Conservation (phyloP, 2,888 invertebrate species). For the Pachydiplax longipennis region DNA sequence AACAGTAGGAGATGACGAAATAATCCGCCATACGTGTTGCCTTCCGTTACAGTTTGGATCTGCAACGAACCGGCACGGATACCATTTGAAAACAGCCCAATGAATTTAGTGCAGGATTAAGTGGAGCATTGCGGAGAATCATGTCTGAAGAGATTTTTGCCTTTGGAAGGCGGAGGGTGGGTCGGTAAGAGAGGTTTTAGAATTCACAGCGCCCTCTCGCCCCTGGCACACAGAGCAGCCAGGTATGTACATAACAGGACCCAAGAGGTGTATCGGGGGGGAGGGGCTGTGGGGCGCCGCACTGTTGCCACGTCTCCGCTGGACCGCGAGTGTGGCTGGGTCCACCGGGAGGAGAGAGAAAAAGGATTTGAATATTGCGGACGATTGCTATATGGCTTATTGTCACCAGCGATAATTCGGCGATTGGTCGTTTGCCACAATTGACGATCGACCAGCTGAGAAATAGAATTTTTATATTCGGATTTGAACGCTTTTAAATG, state of each 20-base stretch:
- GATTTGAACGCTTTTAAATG: too few relatives aligned
- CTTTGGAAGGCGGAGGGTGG: not conserved
- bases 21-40: too few relatives aligned
- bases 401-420: too few relatives aligned
- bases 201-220: not conserved
- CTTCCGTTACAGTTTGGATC: too few relatives aligned
- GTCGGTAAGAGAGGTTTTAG: not conserved
- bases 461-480: too few relatives aligned
- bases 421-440: too few relatives aligned
- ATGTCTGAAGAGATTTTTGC: not conserved
- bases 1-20: too few relatives aligned
- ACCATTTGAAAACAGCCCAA: too few relatives aligned
- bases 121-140: not conserved
- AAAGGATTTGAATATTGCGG: not conserved
- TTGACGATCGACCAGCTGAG: too few relatives aligned
- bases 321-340: not conserved
- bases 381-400: too few relatives aligned
- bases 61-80: too few relatives aligned
- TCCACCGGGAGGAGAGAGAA: not conserved
- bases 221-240: not conserved
- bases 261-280: not conserved
- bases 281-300: not conserved
- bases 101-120: not conserved
- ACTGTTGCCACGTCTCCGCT: not conserved
- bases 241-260: slow-evolving; percentile 1